phyloP scores from a whole-genome alignment of 2,888 invertebrate genomes.

The Eupithecia tripunctaria region DNA sequence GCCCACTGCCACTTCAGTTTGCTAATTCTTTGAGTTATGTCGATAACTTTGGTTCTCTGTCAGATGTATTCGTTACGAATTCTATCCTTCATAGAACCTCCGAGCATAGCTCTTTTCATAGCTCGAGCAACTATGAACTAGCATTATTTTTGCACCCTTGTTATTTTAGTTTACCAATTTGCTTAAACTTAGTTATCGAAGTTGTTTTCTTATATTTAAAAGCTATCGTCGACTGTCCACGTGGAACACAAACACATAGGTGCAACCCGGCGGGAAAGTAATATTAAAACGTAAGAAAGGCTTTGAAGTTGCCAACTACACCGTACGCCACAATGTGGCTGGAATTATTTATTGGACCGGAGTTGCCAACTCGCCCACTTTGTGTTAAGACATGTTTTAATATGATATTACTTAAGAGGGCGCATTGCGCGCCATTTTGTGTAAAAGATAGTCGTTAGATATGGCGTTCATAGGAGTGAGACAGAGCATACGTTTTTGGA shows the following conservation, averaged over 20 bases:
- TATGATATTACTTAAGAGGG: neutral
- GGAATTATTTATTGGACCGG: constrained; percentile 15
- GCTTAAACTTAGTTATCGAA: neutral
- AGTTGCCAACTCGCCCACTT: constrained; percentile 8
- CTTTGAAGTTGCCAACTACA: constrained; percentile 13
- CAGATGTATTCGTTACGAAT: too few species aligned
- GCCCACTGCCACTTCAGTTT: too few species aligned
- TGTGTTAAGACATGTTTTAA: constrained; percentile 3
- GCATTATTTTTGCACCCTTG: neutral
- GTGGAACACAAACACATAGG: neutral
- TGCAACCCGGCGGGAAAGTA: neutral
- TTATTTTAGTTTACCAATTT: neutral
- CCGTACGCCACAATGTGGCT: neutral
- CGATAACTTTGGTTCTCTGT: too few species aligned
- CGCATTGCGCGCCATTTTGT: too few species aligned
- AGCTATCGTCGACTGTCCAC: neutral
- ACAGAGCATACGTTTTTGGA: too few species aligned
- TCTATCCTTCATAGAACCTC: too few species aligned
- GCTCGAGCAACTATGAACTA: too few species aligned
- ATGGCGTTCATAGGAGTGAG: too few species aligned
- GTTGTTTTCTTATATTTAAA: neutral
- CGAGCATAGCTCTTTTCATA: too few species aligned
- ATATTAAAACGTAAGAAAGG: constrained; percentile 14
- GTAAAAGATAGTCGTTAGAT: too few species aligned
- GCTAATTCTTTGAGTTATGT: too few species aligned